Base-by-base conservation (phyloP, 2,888 invertebrate species). In the Sylvicola fuscatus region DNA sequence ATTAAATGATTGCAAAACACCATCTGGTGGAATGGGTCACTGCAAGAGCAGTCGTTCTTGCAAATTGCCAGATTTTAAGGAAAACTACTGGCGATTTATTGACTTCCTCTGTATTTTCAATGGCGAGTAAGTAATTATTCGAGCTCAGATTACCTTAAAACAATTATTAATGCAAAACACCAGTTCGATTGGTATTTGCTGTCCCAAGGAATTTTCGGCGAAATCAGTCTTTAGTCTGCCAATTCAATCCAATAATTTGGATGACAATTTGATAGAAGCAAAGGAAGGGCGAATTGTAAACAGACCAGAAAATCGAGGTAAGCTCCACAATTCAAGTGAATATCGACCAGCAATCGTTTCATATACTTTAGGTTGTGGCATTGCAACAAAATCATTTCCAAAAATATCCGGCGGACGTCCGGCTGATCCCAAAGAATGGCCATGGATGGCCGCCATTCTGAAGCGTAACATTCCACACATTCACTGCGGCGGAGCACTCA, bases 361-460 rank as follows among this genome's bases (percentile, higher is more conserved):
- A n/a, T n/a, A n/a, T n/a, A n/a, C n/a, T n/a, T n/a, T 29, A 35
- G 35, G 58, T 3, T 58, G 58, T 33, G 58, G 58, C n/a, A 42
- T 58, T 11, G 52, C 47, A 45, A 58, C 58, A 3, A 52, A 55
- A 37, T 53, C 55, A 39, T 56, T 53, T 43, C 55, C 65, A 1
- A 64, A 70, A 21, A 62, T 75, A 26, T 61, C 67, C 7, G 75
- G 75, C 2, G 70, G 77, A 0, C 58, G 66, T 16, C 68, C 70
- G 0, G 70, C 77, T 1, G 68, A 70, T 47, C 65, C 66, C 1
- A 65, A 66, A 33, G 78, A 80, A 49, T 86, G 82, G 76, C 80
- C 80, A 0, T 82, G 86, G 87, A 76, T 86, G 68, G 83, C 72
- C 0, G 82, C 80, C 2, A 53, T 87, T 39, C 65, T 82, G 12